phyloP scores from a whole-genome alignment of 2,888 invertebrate species.

The Heliconius hortense region DNA sequence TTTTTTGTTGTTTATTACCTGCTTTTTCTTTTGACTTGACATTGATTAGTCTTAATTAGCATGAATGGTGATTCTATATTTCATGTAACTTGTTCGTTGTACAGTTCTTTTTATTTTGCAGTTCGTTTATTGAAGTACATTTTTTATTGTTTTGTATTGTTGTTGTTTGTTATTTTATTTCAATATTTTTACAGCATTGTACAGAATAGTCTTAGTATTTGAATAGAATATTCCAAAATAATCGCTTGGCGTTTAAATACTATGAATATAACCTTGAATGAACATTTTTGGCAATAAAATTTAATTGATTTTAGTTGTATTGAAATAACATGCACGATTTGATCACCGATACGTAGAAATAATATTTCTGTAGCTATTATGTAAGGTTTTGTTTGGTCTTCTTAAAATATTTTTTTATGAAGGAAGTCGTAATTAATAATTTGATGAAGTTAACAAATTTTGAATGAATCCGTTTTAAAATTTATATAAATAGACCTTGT shows the following conservation, averaged over 20 bases:
- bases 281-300: constrained; percentile 14
- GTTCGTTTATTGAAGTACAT: neutral
- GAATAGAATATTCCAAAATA: neutral
- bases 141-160: neutral
- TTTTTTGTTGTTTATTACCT: neutral
- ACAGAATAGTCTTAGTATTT: neutral
- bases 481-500: neutral
- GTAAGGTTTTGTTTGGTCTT: neutral
- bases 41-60: neutral
- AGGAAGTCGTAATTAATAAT: neutral
- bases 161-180: neutral
- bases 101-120: constrained; percentile 5
- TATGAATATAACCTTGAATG: constrained; percentile 17
- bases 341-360: neutral
- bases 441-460: constrained; percentile 4
- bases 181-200: neutral
- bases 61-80: neutral
- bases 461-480: neutral
- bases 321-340: constrained; percentile 7
- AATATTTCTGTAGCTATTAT: neutral
- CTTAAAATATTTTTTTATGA: constrained; percentile 8
- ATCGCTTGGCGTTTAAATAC: neutral
- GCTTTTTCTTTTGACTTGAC: neutral
- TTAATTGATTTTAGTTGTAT: constrained; percentile 6
- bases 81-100: neutral